Evolutionary conservation across 2,888 invertebrate genomes (phyloP), one percentile per base, ranked within the genome.

Genomic region (Harpagoxenus sublaevis): DNA sequence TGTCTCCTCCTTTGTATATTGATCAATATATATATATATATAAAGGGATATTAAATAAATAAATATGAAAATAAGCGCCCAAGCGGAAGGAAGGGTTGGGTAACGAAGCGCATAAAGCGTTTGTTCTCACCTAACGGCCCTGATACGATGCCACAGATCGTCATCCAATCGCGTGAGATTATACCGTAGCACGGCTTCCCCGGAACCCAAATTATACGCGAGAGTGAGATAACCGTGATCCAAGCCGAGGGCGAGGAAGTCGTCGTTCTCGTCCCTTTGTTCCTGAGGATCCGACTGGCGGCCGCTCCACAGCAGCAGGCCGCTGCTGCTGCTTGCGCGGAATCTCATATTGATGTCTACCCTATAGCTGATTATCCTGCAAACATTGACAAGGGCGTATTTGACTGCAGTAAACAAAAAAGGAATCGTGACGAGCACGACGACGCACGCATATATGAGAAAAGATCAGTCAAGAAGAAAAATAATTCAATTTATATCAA

Each of bases 301-400:
- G 10, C 98, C 98, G 90, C 97, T 97, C 98, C 98, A 99, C 86
- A 99, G 96, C 62, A 99, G 96, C 86, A 99, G 96, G 0, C 98
- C 99, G 92, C 96, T 95, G 42, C 96, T 95, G 2, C 97, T 96
- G 89, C 96, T 96, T 74, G 98, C 97, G 88, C 98, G 97, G 95
- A 99, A 97, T 90, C 98, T 96, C 95, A 99, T 97, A 96, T 98
- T 98, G 93, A 99, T 97, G 95, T 98, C 98, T 90, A 98, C 96
- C 89, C 97, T 97, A 95, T 97, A 97, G 92, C 98, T 98, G 85
- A 97, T 97, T 90, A 99, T 96, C 94, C 98, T 97, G 95, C 18
- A 92, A 90, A 62, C 35, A 39, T 2, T 35, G 63, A 75, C 9
- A n/a, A 48, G 8, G 2, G 5, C 12, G 31, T 23, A 18, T 74